Evolutionary conservation across 2,797 vertebrate species (phyloP).

Genomic region (Gymnopithys bicolor): DNA sequence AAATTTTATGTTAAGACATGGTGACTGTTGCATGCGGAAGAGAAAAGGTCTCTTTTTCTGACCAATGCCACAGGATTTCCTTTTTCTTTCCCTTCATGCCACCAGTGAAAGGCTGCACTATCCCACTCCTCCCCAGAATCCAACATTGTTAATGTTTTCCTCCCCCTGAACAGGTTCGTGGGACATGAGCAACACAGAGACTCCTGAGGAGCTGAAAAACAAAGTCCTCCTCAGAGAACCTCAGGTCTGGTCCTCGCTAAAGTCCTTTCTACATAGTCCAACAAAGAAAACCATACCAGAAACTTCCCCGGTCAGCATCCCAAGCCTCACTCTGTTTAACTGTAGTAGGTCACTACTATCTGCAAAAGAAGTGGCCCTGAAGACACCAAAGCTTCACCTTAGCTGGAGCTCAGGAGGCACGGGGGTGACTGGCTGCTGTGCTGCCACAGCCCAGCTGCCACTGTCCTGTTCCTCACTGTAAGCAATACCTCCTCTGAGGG

Average conservation of each 20-base stretch:
- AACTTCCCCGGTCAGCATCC: neutral
- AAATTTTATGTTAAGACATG: neutral
- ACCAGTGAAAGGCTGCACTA: neutral
- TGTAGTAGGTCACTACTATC: neutral
- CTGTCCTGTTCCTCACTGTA: neutral
- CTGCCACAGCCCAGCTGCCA: neutral
- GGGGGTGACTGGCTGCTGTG: neutral
- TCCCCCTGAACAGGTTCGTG: neutral
- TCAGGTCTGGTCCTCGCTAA: neutral
- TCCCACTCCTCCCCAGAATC: neutral
- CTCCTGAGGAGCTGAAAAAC: neutral
- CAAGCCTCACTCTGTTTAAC: neutral
- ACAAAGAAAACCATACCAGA: neutral
- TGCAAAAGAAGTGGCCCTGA: neutral
- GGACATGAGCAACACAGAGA: neutral
- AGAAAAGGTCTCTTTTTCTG: neutral
- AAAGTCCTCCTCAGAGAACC: neutral
- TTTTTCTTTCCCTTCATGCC: neutral
- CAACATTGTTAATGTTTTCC: neutral
- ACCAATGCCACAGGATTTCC: neutral
- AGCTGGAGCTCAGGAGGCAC: fast-evolving
- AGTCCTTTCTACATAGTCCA: neutral
- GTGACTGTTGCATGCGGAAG: neutral
- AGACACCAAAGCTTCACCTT: neutral
- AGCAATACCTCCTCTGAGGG: neutral